Evolutionary conservation across 2,113 vertebrate genomes (phyloP), one percentile per base, ranked within the genome.

Genomic region (Patagioenas fasciata): DNA sequence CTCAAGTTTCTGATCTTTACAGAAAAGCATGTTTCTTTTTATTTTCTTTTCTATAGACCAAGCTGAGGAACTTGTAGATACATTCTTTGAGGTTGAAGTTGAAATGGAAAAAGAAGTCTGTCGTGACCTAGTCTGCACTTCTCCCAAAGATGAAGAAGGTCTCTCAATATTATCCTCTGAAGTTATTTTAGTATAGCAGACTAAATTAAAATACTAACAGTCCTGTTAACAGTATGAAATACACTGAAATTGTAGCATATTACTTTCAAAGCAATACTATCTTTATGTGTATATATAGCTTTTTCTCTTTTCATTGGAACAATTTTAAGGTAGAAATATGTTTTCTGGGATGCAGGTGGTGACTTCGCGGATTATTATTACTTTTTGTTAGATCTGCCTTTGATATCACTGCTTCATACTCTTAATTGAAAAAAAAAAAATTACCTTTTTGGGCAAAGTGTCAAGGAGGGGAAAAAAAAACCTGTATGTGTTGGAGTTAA

Each of bases 21-120:
- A 25, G 42, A 72, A 50, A 95, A 75, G 6, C 34, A 11, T 58
- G 13, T 4, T 42, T 82, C 20, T 69, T 64, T 18, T 62, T 50
- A 23, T 40, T 80, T 96, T 92, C 56, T 54, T 95, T 91, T 96
- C 29, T 92, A 5, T 58, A 98, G 99, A 99, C 79, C 97, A 98
- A 90, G 98, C 98, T 24, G 99, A 99, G 89, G 99, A 99, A 95
- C 98, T 99, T 97, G 97, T 99, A 94, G 98, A 99, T 95, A 99
- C 98, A 20, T 99, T 99, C 97, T 99, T 99, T 97, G 99, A 99
- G 97, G 99, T 99, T 53, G 99, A 99, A 98, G 99, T 99, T 97
- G 99, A 99, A 98, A 98, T 99, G 99, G 99, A 99, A 94, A 99
- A 99, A 97, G 98, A 98, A n/a, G 98, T 99, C 96, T 99, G 99